Evolutionary conservation across 2,888 invertebrate species (phyloP).

Genomic region (Xylota sylvarum): DNA sequence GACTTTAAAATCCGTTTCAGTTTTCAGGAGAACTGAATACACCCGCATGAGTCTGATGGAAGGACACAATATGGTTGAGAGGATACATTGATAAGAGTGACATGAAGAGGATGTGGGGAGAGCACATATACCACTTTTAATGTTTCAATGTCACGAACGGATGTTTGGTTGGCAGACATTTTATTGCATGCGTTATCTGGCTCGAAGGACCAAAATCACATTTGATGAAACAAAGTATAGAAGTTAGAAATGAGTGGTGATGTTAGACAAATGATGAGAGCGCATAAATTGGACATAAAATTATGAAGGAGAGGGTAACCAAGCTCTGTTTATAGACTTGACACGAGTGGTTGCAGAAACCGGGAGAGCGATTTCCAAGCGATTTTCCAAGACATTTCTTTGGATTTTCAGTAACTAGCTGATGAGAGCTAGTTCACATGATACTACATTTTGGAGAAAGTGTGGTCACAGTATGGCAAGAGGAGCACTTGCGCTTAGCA

Average conservation of each 20-base stretch:
- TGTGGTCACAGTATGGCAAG: no score
- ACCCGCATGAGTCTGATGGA: background rate
- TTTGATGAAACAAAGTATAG: background rate
- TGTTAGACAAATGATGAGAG: background rate
- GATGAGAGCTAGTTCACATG: no score
- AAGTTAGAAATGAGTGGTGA: background rate
- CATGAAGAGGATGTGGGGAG: background rate
- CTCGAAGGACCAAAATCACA: constrained; percentile 32
- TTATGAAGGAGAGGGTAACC: no score
- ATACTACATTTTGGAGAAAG: no score
- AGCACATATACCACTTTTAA: background rate
- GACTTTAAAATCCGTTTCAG: constrained; percentile 49
- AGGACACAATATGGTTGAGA: background rate
- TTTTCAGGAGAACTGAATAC: constrained; percentile 10
- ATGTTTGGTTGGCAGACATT: background rate
- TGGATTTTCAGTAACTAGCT: no score
- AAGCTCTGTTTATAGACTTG: no score
- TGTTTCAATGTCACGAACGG: constrained; percentile 6
- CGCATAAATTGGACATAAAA: no score
- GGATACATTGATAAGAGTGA: background rate
- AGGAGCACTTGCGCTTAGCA: no score
- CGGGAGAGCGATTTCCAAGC: no score
- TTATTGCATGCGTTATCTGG: constrained; percentile 6
- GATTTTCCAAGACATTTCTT: no score
- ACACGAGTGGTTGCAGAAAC: no score